A percentile compares a stretch with the other conserved stretches of the same genome.
Evolutionary conservation across 1,140 invertebrate genomes (phyloP).

Genomic region (Drosophila mauritiana): DNA sequence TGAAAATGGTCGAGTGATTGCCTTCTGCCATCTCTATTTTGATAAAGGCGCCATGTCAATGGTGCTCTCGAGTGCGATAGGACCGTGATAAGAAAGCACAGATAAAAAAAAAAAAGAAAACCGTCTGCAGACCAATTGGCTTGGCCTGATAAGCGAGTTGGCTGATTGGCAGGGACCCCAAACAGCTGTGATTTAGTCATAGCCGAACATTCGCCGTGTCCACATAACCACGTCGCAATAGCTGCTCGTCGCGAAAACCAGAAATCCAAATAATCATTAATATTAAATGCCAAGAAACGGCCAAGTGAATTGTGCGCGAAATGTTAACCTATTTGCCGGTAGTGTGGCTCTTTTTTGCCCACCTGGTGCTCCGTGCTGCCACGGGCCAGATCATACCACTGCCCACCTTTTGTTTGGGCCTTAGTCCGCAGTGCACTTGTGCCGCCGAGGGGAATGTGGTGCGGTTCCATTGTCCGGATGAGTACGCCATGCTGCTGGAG

Average conservation of each 20-base stretch:
- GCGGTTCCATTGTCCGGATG: conserved; percentile 49
- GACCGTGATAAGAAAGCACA: conserved; percentile 27
- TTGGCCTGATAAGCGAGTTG: conserved; percentile 14
- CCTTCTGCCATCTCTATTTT: conserved; percentile 25
- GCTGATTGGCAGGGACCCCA: conserved; percentile 9
- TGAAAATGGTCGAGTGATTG: conserved; percentile 3
- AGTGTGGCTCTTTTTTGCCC: conserved; percentile 29
- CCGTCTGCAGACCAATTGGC: conserved; percentile 11
- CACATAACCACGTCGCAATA: conserved; percentile 11
- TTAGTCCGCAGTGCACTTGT: conserved; percentile 44
- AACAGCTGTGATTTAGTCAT: conserved; percentile 57
- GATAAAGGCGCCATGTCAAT: conserved; percentile 40
- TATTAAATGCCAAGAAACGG: conserved; percentile 32
- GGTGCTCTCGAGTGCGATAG: conserved; percentile 29
- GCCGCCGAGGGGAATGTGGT: conserved; percentile 64
- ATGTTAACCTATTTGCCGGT: conserved; percentile 45
- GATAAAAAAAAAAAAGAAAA: conserved; percentile 7
- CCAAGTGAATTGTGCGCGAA: conserved; percentile 22
- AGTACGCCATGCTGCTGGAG: conserved; percentile 70
- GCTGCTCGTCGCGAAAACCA: neutral
- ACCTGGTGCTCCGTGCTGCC: neutral
- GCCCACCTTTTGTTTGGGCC: conserved; percentile 51
- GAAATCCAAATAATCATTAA: conserved; percentile 9
- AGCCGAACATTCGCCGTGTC: conserved; percentile 41
- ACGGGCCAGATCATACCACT: conserved; percentile 61